A percentile compares a stretch with the other conserved stretches of the same genome.
Conservation (phyloP, 2,888 invertebrate species). For the Eudemis profundana region DNA sequence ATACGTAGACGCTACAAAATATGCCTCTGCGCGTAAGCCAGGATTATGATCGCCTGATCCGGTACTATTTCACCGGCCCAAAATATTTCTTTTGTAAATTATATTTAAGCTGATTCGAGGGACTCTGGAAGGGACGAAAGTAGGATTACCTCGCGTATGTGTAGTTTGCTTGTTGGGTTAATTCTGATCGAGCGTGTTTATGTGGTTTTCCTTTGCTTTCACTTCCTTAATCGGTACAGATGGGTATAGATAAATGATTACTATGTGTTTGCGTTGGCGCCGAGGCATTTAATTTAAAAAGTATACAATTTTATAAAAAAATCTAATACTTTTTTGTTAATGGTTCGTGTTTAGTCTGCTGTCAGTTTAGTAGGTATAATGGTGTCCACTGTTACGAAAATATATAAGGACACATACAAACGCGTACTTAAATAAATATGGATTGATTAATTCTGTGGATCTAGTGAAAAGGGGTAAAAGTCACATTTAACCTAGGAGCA, state of each 20-base stretch:
- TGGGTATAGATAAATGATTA: not conserved
- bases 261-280: not conserved
- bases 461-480: no score
- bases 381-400: no score
- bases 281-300: no score
- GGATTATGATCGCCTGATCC: constrained; percentile 9
- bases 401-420: no score
- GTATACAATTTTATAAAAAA: no score
- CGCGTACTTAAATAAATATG: no score
- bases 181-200: not conserved
- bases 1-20: not conserved
- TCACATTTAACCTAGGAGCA: no score
- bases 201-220: not conserved
- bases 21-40: not conserved
- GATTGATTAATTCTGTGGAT: no score
- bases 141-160: constrained; percentile 2
- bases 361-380: no score
- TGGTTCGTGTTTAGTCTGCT: no score
- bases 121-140: not conserved
- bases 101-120: constrained; percentile 34
- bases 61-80: constrained; percentile 13
- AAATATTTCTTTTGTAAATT: constrained; percentile 41
- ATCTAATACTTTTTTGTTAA: no score
- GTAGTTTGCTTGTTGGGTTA: constrained; percentile 5
- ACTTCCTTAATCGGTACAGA: not conserved